A percentile compares a stretch with the other conserved stretches of the same genome.
phyloP scores from a whole-genome alignment of 2,888 invertebrate genomes.

The Syrphus vitripennis region DNA sequence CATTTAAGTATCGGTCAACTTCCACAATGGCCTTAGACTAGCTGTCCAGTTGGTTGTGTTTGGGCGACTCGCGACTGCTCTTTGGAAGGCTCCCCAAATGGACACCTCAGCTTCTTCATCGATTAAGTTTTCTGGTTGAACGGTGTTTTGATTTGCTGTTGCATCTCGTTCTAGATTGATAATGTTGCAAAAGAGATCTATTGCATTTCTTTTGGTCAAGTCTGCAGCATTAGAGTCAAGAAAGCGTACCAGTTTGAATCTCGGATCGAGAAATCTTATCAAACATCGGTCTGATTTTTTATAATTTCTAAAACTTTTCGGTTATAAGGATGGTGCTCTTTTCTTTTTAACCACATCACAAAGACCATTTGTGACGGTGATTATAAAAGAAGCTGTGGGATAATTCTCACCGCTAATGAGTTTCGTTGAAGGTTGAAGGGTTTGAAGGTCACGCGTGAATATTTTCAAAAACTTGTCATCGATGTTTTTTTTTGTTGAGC shows the following conservation, averaged over 20 bases:
- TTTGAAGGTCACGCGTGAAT: not conserved
- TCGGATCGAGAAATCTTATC: not conserved
- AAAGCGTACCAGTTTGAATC: not conserved
- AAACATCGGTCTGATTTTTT: not conserved
- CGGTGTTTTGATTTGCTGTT: not conserved
- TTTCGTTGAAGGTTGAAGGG: slow-evolving; percentile 13
- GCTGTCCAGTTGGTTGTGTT: not conserved
- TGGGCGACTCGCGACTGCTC: not conserved
- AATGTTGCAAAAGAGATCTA: not conserved
- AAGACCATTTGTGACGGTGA: not conserved
- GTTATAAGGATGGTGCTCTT: too few species aligned
- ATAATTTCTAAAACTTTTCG: not conserved
- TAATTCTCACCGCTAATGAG: too few species aligned
- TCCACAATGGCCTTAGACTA: too few species aligned
- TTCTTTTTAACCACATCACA: not conserved
- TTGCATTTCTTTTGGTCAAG: not conserved
- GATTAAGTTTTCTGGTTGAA: too few species aligned
- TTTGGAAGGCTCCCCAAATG: not conserved
- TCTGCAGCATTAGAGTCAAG: not conserved
- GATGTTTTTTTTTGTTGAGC: not conserved
- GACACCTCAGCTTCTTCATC: not conserved
- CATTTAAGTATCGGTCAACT: too few species aligned
- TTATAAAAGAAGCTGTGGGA: slow-evolving; percentile 4
- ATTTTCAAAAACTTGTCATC: not conserved
- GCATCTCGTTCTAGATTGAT: not conserved